Evolutionary conservation across 2,888 invertebrate species (phyloP).

Genomic region (Syrista parreyssii): DNA sequence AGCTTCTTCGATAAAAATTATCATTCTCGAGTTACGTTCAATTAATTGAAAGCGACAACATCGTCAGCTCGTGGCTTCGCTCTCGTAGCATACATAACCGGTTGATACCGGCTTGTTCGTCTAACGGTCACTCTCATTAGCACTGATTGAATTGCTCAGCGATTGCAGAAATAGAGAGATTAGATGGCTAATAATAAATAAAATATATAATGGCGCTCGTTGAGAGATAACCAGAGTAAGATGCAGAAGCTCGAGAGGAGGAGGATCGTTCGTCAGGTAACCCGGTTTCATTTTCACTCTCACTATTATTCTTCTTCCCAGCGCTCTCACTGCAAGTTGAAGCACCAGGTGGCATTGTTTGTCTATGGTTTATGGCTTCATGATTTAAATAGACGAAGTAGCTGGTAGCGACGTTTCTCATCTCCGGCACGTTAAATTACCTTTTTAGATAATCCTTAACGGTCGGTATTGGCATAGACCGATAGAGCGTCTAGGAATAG

Average conservation of each 20-base stretch:
- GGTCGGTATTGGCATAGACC: not conserved
- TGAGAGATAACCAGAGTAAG: not conserved
- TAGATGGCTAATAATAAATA: not conserved
- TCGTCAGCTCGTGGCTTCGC: not conserved
- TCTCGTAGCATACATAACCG: not conserved
- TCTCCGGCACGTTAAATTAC: not conserved
- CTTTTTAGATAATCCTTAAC: not conserved
- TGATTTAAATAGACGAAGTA: not conserved
- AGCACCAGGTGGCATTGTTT: not conserved
- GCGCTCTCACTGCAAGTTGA: not conserved
- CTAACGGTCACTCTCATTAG: not conserved
- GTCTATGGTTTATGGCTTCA: not conserved
- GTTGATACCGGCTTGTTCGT: not conserved
- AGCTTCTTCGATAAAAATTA: not conserved
- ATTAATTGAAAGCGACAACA: not conserved
- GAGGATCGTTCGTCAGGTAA: not conserved
- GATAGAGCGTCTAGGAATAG: conserved; percentile 24
- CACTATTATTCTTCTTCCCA: not conserved
- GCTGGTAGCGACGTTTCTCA: not conserved
- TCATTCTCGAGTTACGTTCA: not conserved
- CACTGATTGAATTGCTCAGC: not conserved
- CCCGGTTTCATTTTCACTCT: not conserved
- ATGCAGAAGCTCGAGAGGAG: not conserved
- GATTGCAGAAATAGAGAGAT: not conserved
- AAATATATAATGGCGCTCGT: not conserved